These are phyloP conservation scores for Idris sp. DNA, from an alignment of 1,140 invertebrate genomes.

Conservation along the genomic window DNA sequence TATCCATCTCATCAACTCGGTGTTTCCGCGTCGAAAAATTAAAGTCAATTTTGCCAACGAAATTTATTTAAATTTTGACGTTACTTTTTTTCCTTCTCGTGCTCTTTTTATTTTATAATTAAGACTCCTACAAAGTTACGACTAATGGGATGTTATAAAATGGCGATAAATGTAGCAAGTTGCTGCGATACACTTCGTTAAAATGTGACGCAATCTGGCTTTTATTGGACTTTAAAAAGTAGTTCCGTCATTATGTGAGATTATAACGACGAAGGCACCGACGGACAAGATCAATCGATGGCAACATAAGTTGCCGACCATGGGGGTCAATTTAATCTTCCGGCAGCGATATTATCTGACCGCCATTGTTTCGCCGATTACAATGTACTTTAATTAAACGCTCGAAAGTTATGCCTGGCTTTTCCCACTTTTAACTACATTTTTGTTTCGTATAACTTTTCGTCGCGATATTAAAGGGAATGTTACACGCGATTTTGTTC, in stretches of 20 bases:
- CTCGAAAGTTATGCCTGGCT: conserved; percentile 30
- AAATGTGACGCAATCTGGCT: conserved; percentile 39
- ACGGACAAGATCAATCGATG: conserved; percentile 54
- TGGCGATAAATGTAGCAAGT: conserved; percentile 17
- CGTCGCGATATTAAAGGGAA: conserved; percentile 4
- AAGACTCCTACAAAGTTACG: conserved; percentile 17
- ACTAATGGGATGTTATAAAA: conserved; percentile 26
- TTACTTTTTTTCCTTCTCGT: neutral
- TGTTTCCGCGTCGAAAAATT: conserved; percentile 19
- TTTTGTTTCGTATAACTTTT: conserved; percentile 20
- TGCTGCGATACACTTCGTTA: conserved; percentile 22
- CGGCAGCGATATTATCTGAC: conserved; percentile 33
- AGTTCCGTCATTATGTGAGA: conserved; percentile 40
- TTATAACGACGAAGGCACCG: conserved; percentile 42
- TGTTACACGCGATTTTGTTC: neutral
- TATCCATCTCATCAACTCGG: conserved; percentile 19
- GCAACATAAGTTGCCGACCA: conserved; percentile 29
- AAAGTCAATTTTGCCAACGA: conserved; percentile 24
- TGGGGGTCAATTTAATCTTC: conserved; percentile 43
- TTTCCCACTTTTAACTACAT: conserved; percentile 13
- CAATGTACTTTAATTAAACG: conserved; percentile 52
- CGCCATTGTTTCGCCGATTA: conserved; percentile 41
- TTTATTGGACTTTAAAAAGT: conserved; percentile 51
- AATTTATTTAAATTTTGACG: conserved; percentile 35
- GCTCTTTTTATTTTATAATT: conserved; percentile 20